Conservation (phyloP, 2,113 vertebrate genomes). For the Toxotes jaculatrix region DNA sequence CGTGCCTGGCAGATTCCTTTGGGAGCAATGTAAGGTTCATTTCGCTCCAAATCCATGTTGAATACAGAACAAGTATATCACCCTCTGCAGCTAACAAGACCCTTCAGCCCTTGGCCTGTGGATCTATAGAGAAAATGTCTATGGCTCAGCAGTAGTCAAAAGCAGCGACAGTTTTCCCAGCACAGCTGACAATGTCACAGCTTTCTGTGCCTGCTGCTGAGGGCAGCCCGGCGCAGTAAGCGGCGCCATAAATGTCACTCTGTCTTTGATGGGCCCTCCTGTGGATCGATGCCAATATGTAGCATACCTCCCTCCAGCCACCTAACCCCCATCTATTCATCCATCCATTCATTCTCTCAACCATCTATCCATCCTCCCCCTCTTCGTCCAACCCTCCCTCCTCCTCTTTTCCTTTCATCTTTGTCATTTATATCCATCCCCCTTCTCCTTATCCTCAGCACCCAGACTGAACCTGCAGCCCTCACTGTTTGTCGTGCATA, state of each 20-base stretch:
- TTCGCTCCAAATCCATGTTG: constrained; percentile 34
- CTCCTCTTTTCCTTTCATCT: constrained; percentile 47
- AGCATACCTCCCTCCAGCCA: constrained; percentile 67
- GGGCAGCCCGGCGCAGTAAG: constrained; percentile 43
- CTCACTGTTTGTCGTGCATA: not conserved
- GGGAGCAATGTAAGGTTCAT: constrained; percentile 30
- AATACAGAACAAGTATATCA: constrained; percentile 33
- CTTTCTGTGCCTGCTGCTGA: constrained; percentile 55
- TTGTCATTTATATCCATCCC: constrained; percentile 58
- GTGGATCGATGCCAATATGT: constrained; percentile 80
- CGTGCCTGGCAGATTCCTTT: not conserved
- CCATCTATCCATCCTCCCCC: constrained; percentile 44
- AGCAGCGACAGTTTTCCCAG: constrained; percentile 47
- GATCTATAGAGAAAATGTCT: constrained; percentile 53
- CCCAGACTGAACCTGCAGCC: not conserved
- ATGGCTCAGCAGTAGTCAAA: constrained; percentile 52
- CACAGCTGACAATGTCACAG: constrained; percentile 64
- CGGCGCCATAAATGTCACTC: constrained; percentile 76
- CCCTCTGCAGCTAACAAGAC: constrained; percentile 54
- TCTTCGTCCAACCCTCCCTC: not conserved
- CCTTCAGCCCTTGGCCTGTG: constrained; percentile 38
- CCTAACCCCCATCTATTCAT: constrained; percentile 53
- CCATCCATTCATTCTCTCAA: constrained; percentile 35
- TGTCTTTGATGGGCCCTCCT: constrained; percentile 74
- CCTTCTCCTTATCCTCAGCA: not conserved